phyloP scores from a whole-genome alignment of 1,140 invertebrate genomes.

The Ostrea denselamellosa region DNA sequence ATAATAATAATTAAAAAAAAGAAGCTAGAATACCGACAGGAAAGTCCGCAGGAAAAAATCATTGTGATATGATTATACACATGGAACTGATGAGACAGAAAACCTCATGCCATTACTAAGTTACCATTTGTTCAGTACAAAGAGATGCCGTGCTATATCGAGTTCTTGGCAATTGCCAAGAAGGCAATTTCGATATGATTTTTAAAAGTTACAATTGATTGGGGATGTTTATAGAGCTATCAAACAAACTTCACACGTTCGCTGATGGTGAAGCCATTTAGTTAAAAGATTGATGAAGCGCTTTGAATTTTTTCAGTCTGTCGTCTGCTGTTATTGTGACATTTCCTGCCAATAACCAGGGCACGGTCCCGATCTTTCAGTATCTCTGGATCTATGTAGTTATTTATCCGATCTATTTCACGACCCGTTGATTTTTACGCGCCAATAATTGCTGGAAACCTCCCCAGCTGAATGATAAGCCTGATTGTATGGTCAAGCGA shows the following conservation, averaged over 20 bases:
- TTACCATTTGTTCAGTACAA: not conserved
- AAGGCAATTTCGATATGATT: not conserved
- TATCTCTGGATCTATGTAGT: not conserved
- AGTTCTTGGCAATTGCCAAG: not conserved
- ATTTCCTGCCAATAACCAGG: not conserved
- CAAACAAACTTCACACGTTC: not conserved
- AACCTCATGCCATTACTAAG: not conserved
- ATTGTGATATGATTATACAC: not conserved
- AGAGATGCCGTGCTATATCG: not conserved
- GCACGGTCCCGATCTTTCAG: not conserved
- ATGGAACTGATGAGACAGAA: not conserved
- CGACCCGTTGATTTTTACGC: not conserved
- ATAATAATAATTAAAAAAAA: too few relatives aligned
- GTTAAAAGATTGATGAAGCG: not conserved
- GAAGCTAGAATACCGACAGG: not conserved
- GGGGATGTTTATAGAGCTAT: not conserved
- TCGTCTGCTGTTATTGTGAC: not conserved
- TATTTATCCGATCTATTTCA: not conserved
- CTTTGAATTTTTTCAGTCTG: constrained; percentile 12
- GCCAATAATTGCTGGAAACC: not conserved
- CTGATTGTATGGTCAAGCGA: not conserved
- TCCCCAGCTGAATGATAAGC: not conserved
- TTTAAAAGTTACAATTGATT: constrained; percentile 22
- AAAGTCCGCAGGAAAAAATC: not conserved
- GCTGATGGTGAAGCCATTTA: not conserved